Base-by-base conservation (phyloP, 2,888 invertebrate species). In the Drosophila pseudotakahashii region DNA sequence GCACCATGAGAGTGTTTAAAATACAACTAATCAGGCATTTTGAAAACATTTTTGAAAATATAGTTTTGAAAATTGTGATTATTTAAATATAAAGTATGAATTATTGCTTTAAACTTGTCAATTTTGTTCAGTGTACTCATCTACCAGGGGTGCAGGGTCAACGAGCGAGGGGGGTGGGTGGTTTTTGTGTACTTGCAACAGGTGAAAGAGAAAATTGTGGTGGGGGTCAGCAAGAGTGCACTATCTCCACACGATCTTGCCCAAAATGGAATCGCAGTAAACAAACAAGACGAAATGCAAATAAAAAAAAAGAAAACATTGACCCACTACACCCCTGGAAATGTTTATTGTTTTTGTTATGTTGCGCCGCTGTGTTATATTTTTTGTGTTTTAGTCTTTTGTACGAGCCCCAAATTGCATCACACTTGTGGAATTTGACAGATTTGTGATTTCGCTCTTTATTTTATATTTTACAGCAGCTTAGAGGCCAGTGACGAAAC, bases 361-460 rank as follows among this genome's bases (percentile, higher is more conserved):
- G 45, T 47, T 62, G 37, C 26, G 37, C 44, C 13, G 48, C 37
- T 51, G 41, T 70, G 63, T 72, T 69, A 68, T 76, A 72, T 71
- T 78, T 30, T 30, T 42, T 6, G 11, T 11, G 30, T 30, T 30
- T 32, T 26, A 26, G 26, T 26, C 26, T 26, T 53, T 34, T 50
- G 13, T 19, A 23, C n/a, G 39, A 39, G 30, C 32, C 62, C 39
- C 57, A 57, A 68, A 88, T 84, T 84, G 89, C 83, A 84, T 84
- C 83, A 84, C 77, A 75, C 68, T 23, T 39, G 50, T 74, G 68
- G 32, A 75, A 86, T 88, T 78, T 73, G 59, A 71, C 62, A 72
- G 73, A 74, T 81, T 75, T 55, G 48, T 50, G 57, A 26, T 73
- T 42, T 14, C 37, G 10, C 30, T 45, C 14, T 23, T 41, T 14